A percentile compares a stretch with the other conserved stretches of the same genome.
phyloP scores from a whole-genome alignment of 2,797 vertebrate species.

The Morus bassanus region DNA sequence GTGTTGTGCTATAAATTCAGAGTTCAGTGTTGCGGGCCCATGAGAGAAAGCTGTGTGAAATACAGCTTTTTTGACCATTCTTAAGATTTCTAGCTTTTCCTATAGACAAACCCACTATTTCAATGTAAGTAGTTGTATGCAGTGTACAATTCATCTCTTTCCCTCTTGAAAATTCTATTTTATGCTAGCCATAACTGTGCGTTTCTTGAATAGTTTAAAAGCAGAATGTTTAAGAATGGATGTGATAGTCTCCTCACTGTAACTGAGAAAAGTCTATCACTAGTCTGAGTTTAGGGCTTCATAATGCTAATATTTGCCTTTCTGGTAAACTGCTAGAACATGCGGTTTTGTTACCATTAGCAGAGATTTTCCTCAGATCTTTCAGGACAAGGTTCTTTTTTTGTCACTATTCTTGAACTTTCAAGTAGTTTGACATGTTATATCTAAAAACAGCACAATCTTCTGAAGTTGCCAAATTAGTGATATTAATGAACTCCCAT shows the following conservation, averaged over 20 bases:
- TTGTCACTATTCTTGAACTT: conserved; percentile 45
- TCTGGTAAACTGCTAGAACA: conserved; percentile 18
- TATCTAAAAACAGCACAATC: conserved; percentile 45
- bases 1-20: not conserved
- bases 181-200: not conserved
- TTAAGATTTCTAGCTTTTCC: not conserved
- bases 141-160: not conserved
- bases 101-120: not conserved
- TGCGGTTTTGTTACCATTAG: not conserved
- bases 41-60: not conserved
- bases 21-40: not conserved
- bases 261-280: not conserved
- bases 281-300: not conserved
- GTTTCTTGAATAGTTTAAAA: conserved; percentile 26
- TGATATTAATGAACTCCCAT: conserved; percentile 22
- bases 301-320: not conserved
- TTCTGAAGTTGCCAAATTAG: conserved; percentile 46
- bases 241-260: not conserved
- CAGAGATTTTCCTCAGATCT: conserved; percentile 20
- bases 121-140: not conserved
- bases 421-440: conserved; percentile 42
- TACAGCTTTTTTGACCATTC: not conserved
- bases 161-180: not conserved
- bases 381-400: conserved; percentile 39
- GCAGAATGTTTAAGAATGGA: conserved; percentile 13